Percentiles rank a stretch among this genome's conserved stretches.
These are phyloP conservation scores for Xestia c-nigrum DNA, from an alignment of 2,888 invertebrate species.

Conservation along the genomic window DNA sequence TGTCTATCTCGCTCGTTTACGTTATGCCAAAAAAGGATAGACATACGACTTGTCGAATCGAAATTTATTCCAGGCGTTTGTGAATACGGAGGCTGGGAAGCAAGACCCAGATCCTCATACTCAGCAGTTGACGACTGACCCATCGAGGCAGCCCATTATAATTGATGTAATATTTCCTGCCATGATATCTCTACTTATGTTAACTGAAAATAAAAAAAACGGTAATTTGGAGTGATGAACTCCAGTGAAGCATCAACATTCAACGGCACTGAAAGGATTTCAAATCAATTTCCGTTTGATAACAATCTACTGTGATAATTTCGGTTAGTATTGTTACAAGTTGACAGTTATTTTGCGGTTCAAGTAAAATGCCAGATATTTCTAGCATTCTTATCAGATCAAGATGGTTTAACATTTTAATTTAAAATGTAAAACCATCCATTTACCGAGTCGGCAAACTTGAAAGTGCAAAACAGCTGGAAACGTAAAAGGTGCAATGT, in stretches of 20 bases:
- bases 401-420: background rate
- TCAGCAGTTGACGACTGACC: background rate
- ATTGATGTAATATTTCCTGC: no score
- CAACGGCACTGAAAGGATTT: background rate
- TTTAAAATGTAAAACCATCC: background rate
- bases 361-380: conserved; percentile 7
- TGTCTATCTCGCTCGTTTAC: no score
- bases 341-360: conserved; percentile 7
- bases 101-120: background rate
- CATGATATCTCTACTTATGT: no score
- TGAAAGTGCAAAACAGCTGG: conserved; percentile 3
- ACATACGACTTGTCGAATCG: no score
- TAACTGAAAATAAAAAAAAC: background rate
- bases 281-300: conserved; percentile 11
- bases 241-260: background rate
- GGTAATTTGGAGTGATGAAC: background rate
- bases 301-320: background rate
- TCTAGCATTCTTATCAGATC: conserved; percentile 11
- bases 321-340: background rate
- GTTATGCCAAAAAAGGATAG: no score
- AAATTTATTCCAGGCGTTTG: no score
- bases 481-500: background rate
- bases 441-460: conserved; percentile 17
- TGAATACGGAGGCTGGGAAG: no score
- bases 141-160: no score